phyloP scores from a whole-genome alignment of 2,888 invertebrate species.

The Galerucella pusilla region DNA sequence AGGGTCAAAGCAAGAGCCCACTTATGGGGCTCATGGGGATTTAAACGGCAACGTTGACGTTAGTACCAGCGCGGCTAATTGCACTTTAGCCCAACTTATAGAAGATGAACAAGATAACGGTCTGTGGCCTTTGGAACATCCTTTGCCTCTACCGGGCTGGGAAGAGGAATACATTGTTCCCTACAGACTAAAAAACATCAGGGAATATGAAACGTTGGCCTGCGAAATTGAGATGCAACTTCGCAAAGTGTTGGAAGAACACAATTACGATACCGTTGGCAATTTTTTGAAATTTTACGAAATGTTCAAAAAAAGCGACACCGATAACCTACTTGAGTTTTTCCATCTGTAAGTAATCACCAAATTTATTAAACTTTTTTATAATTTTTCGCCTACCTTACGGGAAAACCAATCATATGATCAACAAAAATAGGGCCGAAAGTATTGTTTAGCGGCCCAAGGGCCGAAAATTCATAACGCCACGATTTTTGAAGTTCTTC shows the following conservation, averaged over 20 bases:
- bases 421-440: too few species aligned
- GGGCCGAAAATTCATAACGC: too few species aligned
- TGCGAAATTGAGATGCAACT: constrained; percentile 82
- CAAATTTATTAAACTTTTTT: background rate
- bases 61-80: constrained; percentile 34
- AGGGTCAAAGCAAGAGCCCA: constrained; percentile 49
- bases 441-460: too few species aligned
- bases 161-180: constrained; percentile 65
- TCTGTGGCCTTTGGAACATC: constrained; percentile 76
- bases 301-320: constrained; percentile 72
- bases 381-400: background rate
- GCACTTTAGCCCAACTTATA: constrained; percentile 52
- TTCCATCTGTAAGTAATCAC: constrained; percentile 69
- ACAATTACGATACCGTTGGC: constrained; percentile 90
- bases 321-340: constrained; percentile 76
- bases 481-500: too few species aligned
- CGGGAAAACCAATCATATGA: too few species aligned
- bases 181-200: constrained; percentile 67
- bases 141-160: constrained; percentile 83
- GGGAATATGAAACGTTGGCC: constrained; percentile 83
- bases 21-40: constrained; percentile 45
- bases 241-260: constrained; percentile 82
- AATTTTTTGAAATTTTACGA: constrained; percentile 81
- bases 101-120: constrained; percentile 65
- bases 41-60: constrained; percentile 31